phyloP scores from a whole-genome alignment of 2,888 invertebrate genomes.

The Oxytorus armatus region DNA sequence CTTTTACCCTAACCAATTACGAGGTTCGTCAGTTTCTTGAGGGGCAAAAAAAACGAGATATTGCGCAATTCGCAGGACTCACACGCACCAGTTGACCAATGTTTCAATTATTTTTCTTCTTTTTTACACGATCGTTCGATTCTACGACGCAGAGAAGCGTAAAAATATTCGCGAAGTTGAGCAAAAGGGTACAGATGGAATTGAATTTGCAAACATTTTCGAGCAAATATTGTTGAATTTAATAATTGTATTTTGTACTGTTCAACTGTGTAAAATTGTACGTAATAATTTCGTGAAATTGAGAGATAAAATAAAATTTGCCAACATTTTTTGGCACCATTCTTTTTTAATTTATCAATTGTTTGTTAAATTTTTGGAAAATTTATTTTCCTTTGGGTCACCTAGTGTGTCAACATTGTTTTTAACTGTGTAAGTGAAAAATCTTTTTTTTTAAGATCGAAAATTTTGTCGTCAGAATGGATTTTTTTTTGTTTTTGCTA shows the following conservation, averaged over 20 bases:
- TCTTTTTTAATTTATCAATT: not conserved
- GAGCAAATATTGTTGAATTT: too few relatives aligned
- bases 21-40: constrained; percentile 72
- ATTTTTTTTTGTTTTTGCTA: too few relatives aligned
- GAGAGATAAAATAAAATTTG: too few relatives aligned
- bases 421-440: too few relatives aligned
- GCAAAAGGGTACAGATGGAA: too few relatives aligned
- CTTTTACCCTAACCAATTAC: constrained; percentile 68
- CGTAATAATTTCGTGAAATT: too few relatives aligned
- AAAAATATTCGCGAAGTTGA: constrained; percentile 1
- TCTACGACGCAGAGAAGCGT: constrained; percentile 23
- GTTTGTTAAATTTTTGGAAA: not conserved
- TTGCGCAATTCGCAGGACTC: constrained; percentile 64
- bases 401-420: not conserved
- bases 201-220: too few relatives aligned
- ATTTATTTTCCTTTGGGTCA: not conserved
- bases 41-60: constrained; percentile 62
- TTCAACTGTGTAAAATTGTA: too few relatives aligned
- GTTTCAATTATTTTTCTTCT: constrained; percentile 40
- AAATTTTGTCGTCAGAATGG: too few relatives aligned
- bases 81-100: constrained; percentile 52
- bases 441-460: too few relatives aligned
- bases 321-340: not conserved
- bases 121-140: constrained; percentile 29
- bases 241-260: too few relatives aligned